phyloP scores from a whole-genome alignment of 2,888 invertebrate species.

The Cabera pusaria region DNA sequence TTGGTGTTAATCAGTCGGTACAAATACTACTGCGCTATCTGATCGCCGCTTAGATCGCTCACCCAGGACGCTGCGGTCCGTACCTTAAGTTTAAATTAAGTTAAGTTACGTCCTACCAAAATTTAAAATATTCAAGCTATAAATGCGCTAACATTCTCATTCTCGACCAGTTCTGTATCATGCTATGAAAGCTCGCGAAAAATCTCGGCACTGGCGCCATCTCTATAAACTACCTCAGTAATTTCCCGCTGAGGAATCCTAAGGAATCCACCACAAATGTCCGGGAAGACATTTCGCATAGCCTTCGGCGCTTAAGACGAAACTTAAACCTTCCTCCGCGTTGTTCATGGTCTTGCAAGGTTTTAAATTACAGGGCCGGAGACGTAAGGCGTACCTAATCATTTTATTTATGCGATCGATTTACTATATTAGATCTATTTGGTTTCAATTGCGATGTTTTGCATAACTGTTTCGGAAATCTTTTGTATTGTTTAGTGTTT shows the following conservation, averaged over 20 bases:
- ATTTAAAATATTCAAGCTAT: no score
- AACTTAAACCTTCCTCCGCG: constrained; percentile 21
- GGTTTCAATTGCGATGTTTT: constrained; percentile 18
- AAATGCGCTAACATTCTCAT: no score
- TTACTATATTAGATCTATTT: constrained; percentile 10
- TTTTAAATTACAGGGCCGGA: constrained; percentile 22
- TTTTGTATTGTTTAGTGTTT: no score
- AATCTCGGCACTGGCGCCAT: constrained; percentile 1
- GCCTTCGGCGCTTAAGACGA: constrained; percentile 16
- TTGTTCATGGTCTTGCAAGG: constrained; percentile 18
- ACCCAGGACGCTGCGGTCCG: no score
- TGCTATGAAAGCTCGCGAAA: constrained; percentile 5
- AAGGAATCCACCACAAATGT: no score
- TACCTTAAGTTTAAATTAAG: no score
- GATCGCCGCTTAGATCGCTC: no score
- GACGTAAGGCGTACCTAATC: constrained; percentile 17
- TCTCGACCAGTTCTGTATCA: no score
- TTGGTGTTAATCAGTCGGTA: no score
- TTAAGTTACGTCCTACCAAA: no score
- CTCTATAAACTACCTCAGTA: constrained; percentile 25
- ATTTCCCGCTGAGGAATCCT: constrained; percentile 36
- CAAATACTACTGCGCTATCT: no score
- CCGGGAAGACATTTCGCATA: constrained; percentile 37
- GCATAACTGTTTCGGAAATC: constrained; percentile 11
- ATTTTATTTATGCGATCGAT: constrained; percentile 21